Base-by-base conservation (phyloP, 2,797 vertebrate species). In the Pantherophis alleghaniensis region DNA sequence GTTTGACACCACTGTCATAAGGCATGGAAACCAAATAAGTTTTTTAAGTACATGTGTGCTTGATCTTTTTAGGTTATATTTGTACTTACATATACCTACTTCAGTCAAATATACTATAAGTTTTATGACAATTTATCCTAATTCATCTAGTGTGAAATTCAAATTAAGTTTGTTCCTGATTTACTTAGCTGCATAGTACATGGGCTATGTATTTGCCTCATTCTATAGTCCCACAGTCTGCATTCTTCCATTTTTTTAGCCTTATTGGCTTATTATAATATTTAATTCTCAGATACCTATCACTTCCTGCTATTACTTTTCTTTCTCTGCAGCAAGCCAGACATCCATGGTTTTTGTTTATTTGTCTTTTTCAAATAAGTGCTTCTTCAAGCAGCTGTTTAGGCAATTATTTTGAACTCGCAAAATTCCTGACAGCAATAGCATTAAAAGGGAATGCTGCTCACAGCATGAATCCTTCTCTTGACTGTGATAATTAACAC, bases 351-450 rank as follows among this genome's bases (percentile, higher is more conserved):
- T 87, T 57, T 59, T 28, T 89, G 16, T 88, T 55, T 74, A 20
- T 61, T 32, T 92, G 12, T 32, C 57, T 88, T 92, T 90, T 93
- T 87, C 16, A 87, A 93, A 63, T 51, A 87, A 93, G 92, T 88
- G 63, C 9, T 91, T 91, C 92, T 53, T 88, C 63, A 88, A 90
- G 95, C 83, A 95, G 88, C 20, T 10, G 28, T 56, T 95, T 91
- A 42, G 37, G 18, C 1, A 47, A 32, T 95, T 94, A 61, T 93
- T 95, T 95, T 92, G 92, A 90, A 94, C 66, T 91, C 6, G 91
- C 13, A 56, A 56, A 59, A 69, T 89, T 55, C 89, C 42, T 55
- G 87, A 86, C 69, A 88, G 24, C 37, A 90, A 24, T 91, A 91
- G 93, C 89, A 60, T 79, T 87, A 94, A 28, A 90, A 90, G n/a